Evolutionary conservation across 2,888 invertebrate genomes (phyloP).

Genomic region (Leptopterna dolabrata): DNA sequence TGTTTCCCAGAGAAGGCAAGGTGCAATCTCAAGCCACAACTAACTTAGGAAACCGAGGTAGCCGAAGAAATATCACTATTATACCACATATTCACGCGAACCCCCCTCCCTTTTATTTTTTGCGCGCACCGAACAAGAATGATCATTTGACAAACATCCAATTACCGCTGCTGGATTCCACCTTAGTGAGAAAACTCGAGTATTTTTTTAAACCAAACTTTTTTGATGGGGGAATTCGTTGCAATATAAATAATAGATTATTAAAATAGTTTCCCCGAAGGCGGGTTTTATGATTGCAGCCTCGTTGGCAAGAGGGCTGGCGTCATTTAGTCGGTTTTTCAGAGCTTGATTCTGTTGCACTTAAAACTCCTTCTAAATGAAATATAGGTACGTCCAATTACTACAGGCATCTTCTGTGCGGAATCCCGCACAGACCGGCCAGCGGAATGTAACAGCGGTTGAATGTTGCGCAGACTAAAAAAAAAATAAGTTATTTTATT

Average conservation of each 20-base stretch:
- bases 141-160: background rate
- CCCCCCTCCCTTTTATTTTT: background rate
- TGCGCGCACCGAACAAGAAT: background rate
- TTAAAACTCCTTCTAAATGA: background rate
- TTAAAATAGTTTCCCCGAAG: conserved; percentile 41
- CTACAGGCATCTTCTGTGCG: background rate
- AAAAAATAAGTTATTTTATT: background rate
- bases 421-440: background rate
- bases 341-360: background rate
- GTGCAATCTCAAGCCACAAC: too few relatives aligned
- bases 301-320: background rate
- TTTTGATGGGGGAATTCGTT: background rate
- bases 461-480: background rate
- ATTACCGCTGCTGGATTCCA: background rate
- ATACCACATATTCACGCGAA: too few relatives aligned
- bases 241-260: conserved; percentile 12
- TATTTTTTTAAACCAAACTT: background rate
- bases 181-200: background rate
- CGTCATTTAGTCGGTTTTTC: conserved; percentile 13
- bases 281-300: conserved; percentile 4
- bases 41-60: too few relatives aligned
- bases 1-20: too few relatives aligned
- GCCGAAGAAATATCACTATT: background rate
- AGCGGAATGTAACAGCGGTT: background rate
- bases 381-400: conserved; percentile 33